Evolutionary conservation across 2,797 vertebrate genomes (phyloP), one percentile per base, ranked within the genome.

Genomic region (Coccyzus lansbergi): DNA sequence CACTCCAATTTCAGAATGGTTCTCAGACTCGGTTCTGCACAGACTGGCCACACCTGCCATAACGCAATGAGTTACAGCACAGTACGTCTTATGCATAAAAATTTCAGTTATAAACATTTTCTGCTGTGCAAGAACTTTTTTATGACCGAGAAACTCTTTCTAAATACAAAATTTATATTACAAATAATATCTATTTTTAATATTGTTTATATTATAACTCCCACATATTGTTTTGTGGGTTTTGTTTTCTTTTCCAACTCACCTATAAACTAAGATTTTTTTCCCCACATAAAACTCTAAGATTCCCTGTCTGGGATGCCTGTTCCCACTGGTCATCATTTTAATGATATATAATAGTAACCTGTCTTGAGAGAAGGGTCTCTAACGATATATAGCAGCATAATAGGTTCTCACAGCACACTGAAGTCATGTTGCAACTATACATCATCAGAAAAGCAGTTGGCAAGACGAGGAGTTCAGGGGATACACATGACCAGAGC

Each of bases 261-360:
- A 64, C 55, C 49, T 70, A 76, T 72, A 93, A 93, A 72, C 10
- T 4, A 70, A 55, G 44, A 70, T 58, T 60, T 87, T 60, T 59
- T 6, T n/a, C 34, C n/a, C 44, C 40, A 40, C 60, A 90, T 79
- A 93, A 77, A 94, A 93, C 46, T 82, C 89, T 80, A 85, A 94
- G 81, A 64, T 64, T 80, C 79, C 34, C 68, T 93, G 89, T 91
- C 63, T 31, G 79, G 89, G 94, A 91, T 78, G 65, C 26, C 56
- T 93, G 81, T 63, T 93, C 79, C 65, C 86, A 65, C 77, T 10
- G 34, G 65, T 62, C 64, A 91, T 92, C 82, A 79, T 91, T 96
- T 89, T 96, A 93, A 94, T 93, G 92, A 94, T 87, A 94, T 95
- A 93, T 92, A 97, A 96, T 90, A 91, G 93, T 53, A 96, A 91